Evolutionary conservation across 2,113 vertebrate genomes (phyloP), one percentile per base, ranked within the genome.

Genomic region (Pseudolaguvia tuberculata): DNA sequence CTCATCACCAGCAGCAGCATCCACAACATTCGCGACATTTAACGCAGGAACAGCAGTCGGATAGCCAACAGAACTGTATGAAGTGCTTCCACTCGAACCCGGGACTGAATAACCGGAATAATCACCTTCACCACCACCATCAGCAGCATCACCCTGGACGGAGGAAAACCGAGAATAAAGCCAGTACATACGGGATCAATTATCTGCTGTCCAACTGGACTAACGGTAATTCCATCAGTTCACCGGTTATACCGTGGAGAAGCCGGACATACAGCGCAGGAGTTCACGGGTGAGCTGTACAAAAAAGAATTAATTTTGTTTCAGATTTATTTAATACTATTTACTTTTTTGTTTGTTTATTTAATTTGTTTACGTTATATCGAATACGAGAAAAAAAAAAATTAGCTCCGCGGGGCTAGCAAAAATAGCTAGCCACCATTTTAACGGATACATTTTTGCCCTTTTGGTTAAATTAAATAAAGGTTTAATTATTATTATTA

Each of bases 101-200:
- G 10, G 35, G 85, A 83, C 78, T 83, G 58, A 83, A 78, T 63
- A 86, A 78, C 67, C 91, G 89, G 83, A 91, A 94, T 83, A 90
- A 85, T 82, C 93, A 94, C 82, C 94, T 94, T 6, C 81, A 82
- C 11, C 55, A 27, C 25, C 55, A 57, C 14, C 55, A 85, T 82
- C 93, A 94, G 83, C 94, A 95, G 10, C 81, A 83, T 23, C 81
- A 83, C 77, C 95, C 96, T 0, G 92, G 93, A 86, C 92, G 95
- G 0, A 93, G 95, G 93, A 98, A 96, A 94, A 92, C 92, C 56
- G 96, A 98, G 83, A 99, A 99, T 83, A 97, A 97, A 88, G 95
- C 96, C 77, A 99, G 96, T 91, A 98, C 96, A 39, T 97, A 95
- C 85, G 96, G 96, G 66, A 94, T 97, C 86, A 97, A 98, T 87